A percentile compares a stretch with the other conserved stretches of the same genome.
These are phyloP conservation scores for Maniola jurtina DNA, from an alignment of 1,140 invertebrate genomes.

Conservation along the genomic window DNA sequence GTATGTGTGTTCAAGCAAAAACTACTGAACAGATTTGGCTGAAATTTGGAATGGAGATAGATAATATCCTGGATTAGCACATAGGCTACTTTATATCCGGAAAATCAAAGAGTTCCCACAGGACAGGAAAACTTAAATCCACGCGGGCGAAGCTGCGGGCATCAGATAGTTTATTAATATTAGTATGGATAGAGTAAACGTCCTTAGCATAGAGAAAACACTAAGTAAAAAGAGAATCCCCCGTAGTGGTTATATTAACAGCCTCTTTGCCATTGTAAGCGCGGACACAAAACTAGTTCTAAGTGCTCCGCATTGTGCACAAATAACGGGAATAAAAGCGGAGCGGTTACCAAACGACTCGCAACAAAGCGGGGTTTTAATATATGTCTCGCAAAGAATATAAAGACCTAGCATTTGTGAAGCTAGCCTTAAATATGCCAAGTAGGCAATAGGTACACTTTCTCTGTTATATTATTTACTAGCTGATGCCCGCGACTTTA, in stretches of 20 bases:
- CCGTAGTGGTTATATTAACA: conserved; percentile 2
- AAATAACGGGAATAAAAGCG: conserved; percentile 15
- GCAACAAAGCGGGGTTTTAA: conserved; percentile 5
- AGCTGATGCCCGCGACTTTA: too few species aligned
- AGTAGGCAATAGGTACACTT: not conserved
- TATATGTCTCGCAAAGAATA: conserved; percentile 1
- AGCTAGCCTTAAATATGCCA: not conserved
- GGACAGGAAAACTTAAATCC: too few species aligned
- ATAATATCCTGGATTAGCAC: too few species aligned
- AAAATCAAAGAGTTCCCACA: too few species aligned
- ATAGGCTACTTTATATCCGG: too few species aligned
- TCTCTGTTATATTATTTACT: not conserved
- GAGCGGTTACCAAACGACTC: conserved; percentile 7
- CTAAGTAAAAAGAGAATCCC: conserved; percentile 5
- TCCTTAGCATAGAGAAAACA: too few species aligned
- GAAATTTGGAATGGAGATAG: too few species aligned
- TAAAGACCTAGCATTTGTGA: not conserved
- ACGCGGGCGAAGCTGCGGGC: too few species aligned
- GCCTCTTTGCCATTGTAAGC: conserved; percentile 8
- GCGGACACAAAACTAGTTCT: conserved; percentile 11
- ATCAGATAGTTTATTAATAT: too few species aligned
- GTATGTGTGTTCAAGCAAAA: too few species aligned
- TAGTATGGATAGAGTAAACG: too few species aligned
- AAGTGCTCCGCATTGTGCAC: conserved; percentile 8
- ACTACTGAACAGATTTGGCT: too few species aligned